Conservation (phyloP, 2,797 vertebrate genomes). For the Orientallactaga sibirica region DNA sequence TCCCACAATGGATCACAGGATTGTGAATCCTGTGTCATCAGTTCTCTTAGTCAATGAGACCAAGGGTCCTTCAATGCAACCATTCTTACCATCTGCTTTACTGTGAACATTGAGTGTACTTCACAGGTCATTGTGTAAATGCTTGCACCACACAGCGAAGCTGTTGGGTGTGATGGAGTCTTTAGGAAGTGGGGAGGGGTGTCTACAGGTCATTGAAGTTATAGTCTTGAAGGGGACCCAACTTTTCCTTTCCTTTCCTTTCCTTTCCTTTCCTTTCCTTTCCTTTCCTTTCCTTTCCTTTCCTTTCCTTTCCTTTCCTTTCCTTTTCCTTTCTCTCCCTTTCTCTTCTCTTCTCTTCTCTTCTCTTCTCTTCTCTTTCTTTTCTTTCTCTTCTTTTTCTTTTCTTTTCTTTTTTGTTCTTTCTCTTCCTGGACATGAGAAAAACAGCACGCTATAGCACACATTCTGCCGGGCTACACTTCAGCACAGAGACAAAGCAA, state of each 20-base stretch:
- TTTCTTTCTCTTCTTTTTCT: too few species aligned
- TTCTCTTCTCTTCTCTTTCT: too few species aligned
- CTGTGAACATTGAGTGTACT: not conserved
- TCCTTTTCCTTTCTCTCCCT: too few species aligned
- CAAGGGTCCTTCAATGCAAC: not conserved
- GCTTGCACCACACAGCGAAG: too few species aligned
- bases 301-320: too few species aligned
- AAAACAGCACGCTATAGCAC: fast-evolving
- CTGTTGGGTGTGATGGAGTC: not conserved
- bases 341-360: too few species aligned
- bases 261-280: too few species aligned
- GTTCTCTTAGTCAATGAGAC: not conserved
- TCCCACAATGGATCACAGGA: constrained; percentile 3
- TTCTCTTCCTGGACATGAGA: too few species aligned
- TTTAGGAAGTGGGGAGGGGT: not conserved
- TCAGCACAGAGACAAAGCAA: not conserved
- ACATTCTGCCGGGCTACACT: not conserved
- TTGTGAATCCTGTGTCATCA: not conserved
- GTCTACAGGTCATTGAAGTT: not conserved
- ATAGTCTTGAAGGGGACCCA: not conserved
- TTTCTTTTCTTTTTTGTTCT: not conserved
- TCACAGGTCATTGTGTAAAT: not conserved
- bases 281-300: not conserved
- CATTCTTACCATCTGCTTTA: not conserved
- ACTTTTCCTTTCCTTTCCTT: not conserved